Evolutionary conservation across 2,888 invertebrate genomes (phyloP), one percentile per base, ranked within the genome.

Genomic region (Lepidonotus clava): DNA sequence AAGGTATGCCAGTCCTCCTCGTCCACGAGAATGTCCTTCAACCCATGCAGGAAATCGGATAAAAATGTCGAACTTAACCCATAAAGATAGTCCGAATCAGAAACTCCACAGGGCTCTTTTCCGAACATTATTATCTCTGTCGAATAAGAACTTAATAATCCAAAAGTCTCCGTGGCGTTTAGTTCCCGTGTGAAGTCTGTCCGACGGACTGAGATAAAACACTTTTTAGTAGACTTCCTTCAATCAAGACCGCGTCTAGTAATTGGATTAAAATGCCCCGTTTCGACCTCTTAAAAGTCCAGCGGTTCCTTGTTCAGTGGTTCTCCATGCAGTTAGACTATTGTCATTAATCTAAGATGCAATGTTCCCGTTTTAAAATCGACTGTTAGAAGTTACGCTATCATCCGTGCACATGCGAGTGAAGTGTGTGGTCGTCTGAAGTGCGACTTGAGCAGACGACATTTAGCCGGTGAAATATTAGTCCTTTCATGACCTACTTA

Each of bases 391-490:
- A 71, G 46, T 80, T 80, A 80, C 80, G 80, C 46, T 80, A 80
- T 80, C n/a, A n/a, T 46, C 80, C 80, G 80, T 80, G 80, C 80
- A 80, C 80, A 80, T 80, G 80, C 80, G 34, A 34, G 18, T 71
- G 24, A 34, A 38, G 21, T 14, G 11, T 51, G 51, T 14, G 51
- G 14, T 11, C 21, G 51, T 21, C 51, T 11, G 14, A 14, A 18
- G 14, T 51, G 21, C 14, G 21, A 18, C 11, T 14, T 14, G 38
- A 46, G 80, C 80, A 80, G 80, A 80, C 21, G 80, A 80, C 80
- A 41, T 46, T 80, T 51, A 32, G 1, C 11, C 36, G 8, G n/a
- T n/a, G n/a, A n/a, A n/a, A n/a, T n/a, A n/a, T n/a, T n/a, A n/a
- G n/a, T n/a, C n/a, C n/a, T n/a, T n/a, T n/a, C n/a, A n/a, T n/a